Percentiles rank a stretch among this genome's conserved stretches.
These are phyloP conservation scores for Acanthococcus lagerstroemiae DNA, from an alignment of 2,888 invertebrate genomes.

Conservation along the genomic window DNA sequence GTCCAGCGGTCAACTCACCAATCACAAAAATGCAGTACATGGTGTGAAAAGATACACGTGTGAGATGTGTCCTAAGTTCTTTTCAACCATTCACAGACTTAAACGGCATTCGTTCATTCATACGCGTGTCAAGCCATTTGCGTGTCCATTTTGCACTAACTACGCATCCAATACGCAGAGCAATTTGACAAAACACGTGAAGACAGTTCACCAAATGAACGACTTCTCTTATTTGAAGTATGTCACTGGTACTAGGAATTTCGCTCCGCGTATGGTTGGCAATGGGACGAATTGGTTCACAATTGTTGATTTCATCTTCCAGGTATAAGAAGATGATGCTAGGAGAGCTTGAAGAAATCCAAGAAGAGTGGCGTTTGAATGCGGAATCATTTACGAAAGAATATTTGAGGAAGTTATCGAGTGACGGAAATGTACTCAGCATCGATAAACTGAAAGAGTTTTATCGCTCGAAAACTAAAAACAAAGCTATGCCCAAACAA, in stretches of 20 bases:
- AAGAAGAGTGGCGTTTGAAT: slow-evolving; percentile 14
- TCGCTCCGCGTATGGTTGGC: not conserved
- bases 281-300: not conserved
- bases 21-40: slow-evolving; percentile 13
- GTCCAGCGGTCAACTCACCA: slow-evolving; percentile 6
- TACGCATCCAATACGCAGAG: slow-evolving; percentile 15
- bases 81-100: slow-evolving; percentile 1
- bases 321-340: slow-evolving; percentile 16
- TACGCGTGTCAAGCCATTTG: slow-evolving; percentile 8
- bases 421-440: not conserved
- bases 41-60: slow-evolving; percentile 8
- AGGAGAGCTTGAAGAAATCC: slow-evolving; percentile 6
- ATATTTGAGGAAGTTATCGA: slow-evolving; percentile 8
- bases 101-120: slow-evolving; percentile 16
- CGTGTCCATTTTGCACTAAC: slow-evolving; percentile 12
- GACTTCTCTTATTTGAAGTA: slow-evolving; percentile 25
- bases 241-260: not conserved
- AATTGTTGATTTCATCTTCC: not conserved
- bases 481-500: not conserved
- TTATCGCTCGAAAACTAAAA: not conserved
- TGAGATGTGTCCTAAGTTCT: slow-evolving; percentile 11
- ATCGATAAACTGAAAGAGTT: slow-evolving; percentile 8
- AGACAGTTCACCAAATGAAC: slow-evolving; percentile 15
- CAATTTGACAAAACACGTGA: slow-evolving; percentile 16
- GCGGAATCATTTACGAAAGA: slow-evolving; percentile 11